Evolutionary conservation across 2,888 invertebrate genomes (phyloP).

Genomic region (Callinectes sapidus): DNA sequence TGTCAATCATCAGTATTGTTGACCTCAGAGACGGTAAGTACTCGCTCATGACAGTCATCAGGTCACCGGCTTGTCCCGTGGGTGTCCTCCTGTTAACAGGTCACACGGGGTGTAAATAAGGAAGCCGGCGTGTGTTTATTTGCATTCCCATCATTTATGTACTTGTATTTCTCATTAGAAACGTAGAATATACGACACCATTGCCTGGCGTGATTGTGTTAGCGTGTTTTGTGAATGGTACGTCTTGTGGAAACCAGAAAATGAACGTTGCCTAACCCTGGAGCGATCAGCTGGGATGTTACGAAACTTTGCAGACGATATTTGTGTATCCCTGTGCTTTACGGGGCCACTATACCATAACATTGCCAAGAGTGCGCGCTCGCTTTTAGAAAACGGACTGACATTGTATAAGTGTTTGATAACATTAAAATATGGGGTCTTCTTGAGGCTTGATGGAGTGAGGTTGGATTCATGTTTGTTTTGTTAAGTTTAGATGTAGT

Average conservation of each 20-base stretch:
- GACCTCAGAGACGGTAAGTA: slow-evolving; percentile 39
- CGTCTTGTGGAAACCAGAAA: background rate
- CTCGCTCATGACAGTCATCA: background rate
- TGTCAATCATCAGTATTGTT: background rate
- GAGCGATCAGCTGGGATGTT: background rate
- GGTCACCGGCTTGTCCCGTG: background rate
- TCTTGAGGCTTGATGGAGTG: too few species aligned
- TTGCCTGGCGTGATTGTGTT: background rate
- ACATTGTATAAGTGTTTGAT: background rate
- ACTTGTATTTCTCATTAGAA: background rate
- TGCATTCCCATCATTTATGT: background rate
- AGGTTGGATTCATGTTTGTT: too few species aligned
- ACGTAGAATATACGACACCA: background rate
- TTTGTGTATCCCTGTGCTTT: background rate
- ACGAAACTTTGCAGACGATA: slow-evolving; percentile 32
- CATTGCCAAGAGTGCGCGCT: background rate
- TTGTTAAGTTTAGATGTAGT: too few species aligned
- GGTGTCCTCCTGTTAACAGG: background rate
- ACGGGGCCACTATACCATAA: background rate
- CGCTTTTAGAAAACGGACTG: background rate
- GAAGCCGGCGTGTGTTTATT: slow-evolving; percentile 27
- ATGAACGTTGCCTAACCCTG: background rate
- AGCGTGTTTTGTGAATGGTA: background rate
- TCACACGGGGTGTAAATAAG: background rate
- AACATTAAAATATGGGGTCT: too few species aligned